Evolutionary conservation across 2,113 vertebrate genomes (phyloP), one percentile per base, ranked within the genome.

Genomic region (Pterocles burchelli): DNA sequence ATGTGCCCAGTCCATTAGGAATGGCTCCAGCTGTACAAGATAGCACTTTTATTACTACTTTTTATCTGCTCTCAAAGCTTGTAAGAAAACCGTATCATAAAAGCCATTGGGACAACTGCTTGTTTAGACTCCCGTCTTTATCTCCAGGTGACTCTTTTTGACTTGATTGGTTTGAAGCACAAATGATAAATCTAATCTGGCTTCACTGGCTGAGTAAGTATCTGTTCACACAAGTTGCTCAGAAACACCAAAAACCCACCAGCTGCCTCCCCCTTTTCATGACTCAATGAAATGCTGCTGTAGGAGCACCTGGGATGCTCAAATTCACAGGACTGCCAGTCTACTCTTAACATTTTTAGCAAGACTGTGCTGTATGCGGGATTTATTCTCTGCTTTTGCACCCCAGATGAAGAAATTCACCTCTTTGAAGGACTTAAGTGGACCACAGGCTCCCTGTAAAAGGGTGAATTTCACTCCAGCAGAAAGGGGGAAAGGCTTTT

Each of bases 151-250:
- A 28, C 81, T 93, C 49, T 79, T 83, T 95, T 79, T 94, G 74
- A 79, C 81, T 76, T 91, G 84, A 25, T 66, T 91, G 77, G 55
- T 72, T 96, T 95, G 89, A 96, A 96, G 91, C 81, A 66, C 77
- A 94, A 89, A 85, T 91, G 89, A 54, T 90, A 83, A 85, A 89
- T 83, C 87, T 94, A 88, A 61, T 87, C 89, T 89, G 91, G 70
- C 85, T 91, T 96, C 91, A 29, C 43, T 94, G 94, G 21, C 75
- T 95, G 41, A 84, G 57, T 94, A 91, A 95, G 87, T 94, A 79
- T 61, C 74, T 73, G 13, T 41, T 89, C 36, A 51, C 29, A 76
- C 22, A 29, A 77, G 9, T 88, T 61, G 29, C 54, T 92, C 31
- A 79, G 71, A 10, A 36, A 36, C 46, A 61, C 24, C 48, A 57